Evolutionary conservation across 2,888 invertebrate genomes (phyloP).

Genomic region (Boloria euphrosyne): DNA sequence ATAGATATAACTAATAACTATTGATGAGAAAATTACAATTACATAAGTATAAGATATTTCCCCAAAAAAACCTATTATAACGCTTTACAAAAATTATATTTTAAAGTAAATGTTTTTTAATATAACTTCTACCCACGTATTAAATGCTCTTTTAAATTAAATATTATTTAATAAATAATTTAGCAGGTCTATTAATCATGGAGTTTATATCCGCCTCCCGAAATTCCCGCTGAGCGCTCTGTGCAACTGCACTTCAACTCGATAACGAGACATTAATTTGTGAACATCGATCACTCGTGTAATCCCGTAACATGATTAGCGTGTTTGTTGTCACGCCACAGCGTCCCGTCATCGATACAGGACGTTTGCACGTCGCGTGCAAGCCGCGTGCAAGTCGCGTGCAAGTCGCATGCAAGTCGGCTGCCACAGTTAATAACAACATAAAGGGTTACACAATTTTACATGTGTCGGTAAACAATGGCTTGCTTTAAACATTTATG

Average conservation of each 20-base stretch:
- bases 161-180: too few relatives aligned
- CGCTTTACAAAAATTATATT: too few relatives aligned
- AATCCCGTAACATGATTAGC: constrained; percentile 50
- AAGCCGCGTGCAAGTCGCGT: constrained; percentile 39
- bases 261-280: constrained; percentile 51
- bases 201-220: too few relatives aligned
- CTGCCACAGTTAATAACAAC: constrained; percentile 43
- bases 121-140: too few relatives aligned
- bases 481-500: constrained; percentile 19
- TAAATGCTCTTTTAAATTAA: too few relatives aligned
- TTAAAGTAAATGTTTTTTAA: too few relatives aligned
- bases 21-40: too few relatives aligned
- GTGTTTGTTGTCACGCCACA: constrained; percentile 45
- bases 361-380: constrained; percentile 37
- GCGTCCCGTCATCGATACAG: constrained; percentile 30
- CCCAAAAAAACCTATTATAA: too few relatives aligned
- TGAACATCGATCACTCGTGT: constrained; percentile 51
- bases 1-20: too few relatives aligned
- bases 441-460: constrained; percentile 41
- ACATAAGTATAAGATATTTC: too few relatives aligned
- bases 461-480: constrained; percentile 40
- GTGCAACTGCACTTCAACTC: constrained; percentile 1
- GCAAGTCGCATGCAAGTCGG: constrained; percentile 37
- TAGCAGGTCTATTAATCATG: too few relatives aligned
- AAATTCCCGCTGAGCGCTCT: not conserved